These are phyloP conservation scores for Aphrophora alni DNA, from an alignment of 2,888 invertebrate genomes.

Conservation along the genomic window DNA sequence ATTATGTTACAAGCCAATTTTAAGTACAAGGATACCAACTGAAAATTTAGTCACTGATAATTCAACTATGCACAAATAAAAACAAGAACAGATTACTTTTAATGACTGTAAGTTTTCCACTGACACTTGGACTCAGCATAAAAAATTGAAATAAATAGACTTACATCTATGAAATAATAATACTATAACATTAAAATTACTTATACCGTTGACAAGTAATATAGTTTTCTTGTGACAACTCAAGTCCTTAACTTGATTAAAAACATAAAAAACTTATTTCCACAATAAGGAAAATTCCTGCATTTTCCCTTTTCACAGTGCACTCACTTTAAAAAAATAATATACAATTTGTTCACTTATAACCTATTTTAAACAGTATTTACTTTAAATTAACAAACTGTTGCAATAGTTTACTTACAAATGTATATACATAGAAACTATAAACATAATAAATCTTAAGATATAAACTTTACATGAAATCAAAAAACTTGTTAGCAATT, in stretches of 20 bases:
- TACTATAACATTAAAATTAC: background rate
- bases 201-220: background rate
- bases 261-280: background rate
- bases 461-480: background rate
- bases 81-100: background rate
- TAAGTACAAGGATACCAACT: background rate
- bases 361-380: background rate
- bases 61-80: background rate
- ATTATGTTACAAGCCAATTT: background rate
- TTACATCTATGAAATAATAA: background rate
- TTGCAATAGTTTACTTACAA: background rate
- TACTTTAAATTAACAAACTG: background rate
- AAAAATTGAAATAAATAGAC: background rate
- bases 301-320: background rate
- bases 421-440: background rate
- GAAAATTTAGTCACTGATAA: background rate
- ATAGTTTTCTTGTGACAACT: background rate
- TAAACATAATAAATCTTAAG: background rate
- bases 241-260: background rate
- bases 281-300: background rate
- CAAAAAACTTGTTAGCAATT: background rate
- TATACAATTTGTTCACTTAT: background rate
- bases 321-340: background rate
- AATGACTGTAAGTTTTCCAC: background rate
- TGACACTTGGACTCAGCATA: background rate